Conservation (phyloP, 2,113 vertebrate species). For the Delphinus delphis region DNA sequence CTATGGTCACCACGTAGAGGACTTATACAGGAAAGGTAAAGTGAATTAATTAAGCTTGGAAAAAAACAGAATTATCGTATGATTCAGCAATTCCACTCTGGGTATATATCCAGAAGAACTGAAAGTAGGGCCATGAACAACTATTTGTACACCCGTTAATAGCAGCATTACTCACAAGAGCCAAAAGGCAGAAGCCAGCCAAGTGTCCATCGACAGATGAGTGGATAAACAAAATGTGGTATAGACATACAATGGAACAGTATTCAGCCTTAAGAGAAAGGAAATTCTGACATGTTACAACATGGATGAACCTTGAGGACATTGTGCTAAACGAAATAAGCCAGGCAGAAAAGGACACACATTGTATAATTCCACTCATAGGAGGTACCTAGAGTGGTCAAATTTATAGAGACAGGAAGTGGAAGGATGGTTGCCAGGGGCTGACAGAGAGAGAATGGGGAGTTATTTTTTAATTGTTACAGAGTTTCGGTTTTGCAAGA, state of each 20-base stretch:
- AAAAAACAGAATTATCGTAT: background rate
- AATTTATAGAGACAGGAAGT: background rate
- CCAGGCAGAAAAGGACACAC: background rate
- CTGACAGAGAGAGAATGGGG: background rate
- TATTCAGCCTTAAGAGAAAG: background rate
- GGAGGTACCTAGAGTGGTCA: background rate
- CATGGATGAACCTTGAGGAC: background rate
- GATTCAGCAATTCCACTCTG: background rate
- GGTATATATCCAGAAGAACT: background rate
- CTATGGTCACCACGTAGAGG: background rate
- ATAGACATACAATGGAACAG: background rate
- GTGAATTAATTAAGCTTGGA: background rate
- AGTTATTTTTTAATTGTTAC: background rate
- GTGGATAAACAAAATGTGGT: background rate
- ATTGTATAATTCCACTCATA: background rate
- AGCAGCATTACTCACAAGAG: background rate
- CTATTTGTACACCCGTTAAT: background rate
- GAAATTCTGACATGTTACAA: background rate
- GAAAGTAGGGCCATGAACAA: background rate
- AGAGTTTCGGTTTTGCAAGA: background rate
- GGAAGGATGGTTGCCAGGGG: background rate
- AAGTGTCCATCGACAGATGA: background rate
- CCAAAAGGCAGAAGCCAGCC: background rate
- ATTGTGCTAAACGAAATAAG: background rate
- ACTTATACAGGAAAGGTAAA: slow-evolving; percentile 32